phyloP scores from a whole-genome alignment of 2,797 vertebrate species.

The Lepus oiostolus region DNA sequence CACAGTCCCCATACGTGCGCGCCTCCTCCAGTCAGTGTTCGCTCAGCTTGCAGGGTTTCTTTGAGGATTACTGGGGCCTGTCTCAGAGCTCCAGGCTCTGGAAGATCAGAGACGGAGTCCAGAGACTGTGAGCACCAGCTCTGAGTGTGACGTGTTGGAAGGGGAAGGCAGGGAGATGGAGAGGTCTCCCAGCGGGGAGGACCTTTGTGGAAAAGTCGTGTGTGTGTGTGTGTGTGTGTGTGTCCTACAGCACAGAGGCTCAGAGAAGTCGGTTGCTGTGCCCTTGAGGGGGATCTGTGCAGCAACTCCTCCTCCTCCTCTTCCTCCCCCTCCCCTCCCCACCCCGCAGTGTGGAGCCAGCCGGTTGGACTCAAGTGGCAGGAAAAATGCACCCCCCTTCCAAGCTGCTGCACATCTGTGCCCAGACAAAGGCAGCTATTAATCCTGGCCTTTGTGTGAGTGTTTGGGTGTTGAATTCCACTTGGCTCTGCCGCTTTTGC shows the following conservation, averaged over 20 bases:
- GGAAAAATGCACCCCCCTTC: conserved; percentile 62
- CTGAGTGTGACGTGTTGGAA: background rate
- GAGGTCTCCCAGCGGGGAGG: background rate
- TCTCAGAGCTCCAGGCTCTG: conserved; percentile 5
- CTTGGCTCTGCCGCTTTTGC: conserved; percentile 71
- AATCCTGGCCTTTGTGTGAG: conserved; percentile 74
- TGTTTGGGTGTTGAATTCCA: conserved; percentile 76
- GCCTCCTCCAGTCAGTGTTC: background rate
- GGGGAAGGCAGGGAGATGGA: background rate
- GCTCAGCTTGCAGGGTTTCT: background rate
- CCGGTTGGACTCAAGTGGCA: conserved; percentile 78
- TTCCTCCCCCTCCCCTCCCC: background rate
- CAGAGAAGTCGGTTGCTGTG: background rate
- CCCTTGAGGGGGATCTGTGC: background rate
- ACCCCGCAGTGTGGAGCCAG: conserved; percentile 53
- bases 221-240: too few relatives aligned
- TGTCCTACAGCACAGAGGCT: background rate
- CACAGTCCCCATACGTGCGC: background rate
- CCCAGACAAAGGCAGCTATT: conserved; percentile 77
- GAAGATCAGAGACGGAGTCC: conserved; percentile 38
- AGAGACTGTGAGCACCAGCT: conserved; percentile 13
- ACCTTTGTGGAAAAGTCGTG: background rate
- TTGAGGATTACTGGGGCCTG: conserved; percentile 25
- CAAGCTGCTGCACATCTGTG: conserved; percentile 77
- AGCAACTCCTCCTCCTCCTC: background rate